Conservation (phyloP, 2,113 vertebrate genomes). For the Carollia perspicillata region DNA sequence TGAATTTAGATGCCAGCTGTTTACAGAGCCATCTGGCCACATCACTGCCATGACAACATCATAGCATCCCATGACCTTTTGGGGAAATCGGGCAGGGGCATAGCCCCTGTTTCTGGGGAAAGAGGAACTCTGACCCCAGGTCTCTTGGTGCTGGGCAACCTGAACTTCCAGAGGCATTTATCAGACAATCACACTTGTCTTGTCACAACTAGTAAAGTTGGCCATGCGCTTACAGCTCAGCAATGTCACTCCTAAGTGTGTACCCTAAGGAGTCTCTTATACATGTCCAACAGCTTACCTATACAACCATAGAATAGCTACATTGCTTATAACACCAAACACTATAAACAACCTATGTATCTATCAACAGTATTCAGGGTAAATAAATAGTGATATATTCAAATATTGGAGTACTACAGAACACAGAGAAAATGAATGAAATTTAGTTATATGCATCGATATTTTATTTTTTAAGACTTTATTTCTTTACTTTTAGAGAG, state of each 20-base stretch:
- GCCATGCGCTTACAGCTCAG: background rate
- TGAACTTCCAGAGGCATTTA: background rate
- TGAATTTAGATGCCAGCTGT: background rate
- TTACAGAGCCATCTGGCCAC: background rate
- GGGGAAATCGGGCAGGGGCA: background rate
- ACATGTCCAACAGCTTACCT: background rate
- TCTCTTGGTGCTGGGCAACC: background rate
- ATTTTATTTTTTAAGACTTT: background rate
- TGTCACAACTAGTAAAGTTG: background rate
- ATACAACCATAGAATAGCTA: background rate
- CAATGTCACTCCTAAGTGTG: background rate
- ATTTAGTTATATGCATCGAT: background rate
- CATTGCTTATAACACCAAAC: background rate
- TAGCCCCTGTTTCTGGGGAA: background rate
- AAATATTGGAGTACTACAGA: background rate
- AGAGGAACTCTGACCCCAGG: background rate
- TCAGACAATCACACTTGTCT: background rate
- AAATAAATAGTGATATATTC: background rate
- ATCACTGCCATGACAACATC: background rate
- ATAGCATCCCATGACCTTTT: background rate
- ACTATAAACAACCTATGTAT: background rate
- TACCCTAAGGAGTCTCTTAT: background rate
- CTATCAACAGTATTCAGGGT: background rate
- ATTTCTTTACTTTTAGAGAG: no score
- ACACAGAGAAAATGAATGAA: constrained; percentile 14